Evolutionary conservation across 2,797 vertebrate genomes (phyloP), one percentile per base, ranked within the genome.

Genomic region (Cryptoblepharus egeriae): DNA sequence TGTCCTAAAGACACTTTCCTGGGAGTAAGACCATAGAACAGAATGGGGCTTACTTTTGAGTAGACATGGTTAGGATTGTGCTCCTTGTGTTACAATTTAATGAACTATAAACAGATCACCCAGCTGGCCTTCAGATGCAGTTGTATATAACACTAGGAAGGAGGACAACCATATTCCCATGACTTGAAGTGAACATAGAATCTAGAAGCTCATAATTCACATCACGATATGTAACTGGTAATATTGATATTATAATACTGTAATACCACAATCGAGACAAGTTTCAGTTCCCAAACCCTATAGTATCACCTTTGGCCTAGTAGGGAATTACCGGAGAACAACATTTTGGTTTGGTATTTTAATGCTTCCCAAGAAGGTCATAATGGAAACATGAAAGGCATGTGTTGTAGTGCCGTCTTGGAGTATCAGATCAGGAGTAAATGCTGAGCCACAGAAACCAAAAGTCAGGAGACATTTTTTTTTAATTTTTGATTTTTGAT

Each of bases 281-380:
- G 16, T n/a, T 67, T 73, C 20, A 26, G 22, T 18, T 35, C 2
- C 24, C 24, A 15, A 30, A 15, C 37, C 57, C 32, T 35, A 69
- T 37, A 63, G 64, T 52, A 3, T 63, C 39, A 42, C 45, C 76
- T 60, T 77, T 77, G 28, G 32, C 32, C 64, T n/a, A 15, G 10
- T 18, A 32, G 32, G n/a, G 18, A 49, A 30, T 49, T 67, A 39
- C 45, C 5, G 7, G 30, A 60, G 18, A 68, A 35, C 26, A 7
- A 37, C 45, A 39, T 79, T 79, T 26, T 52, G n/a, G 52, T 60
- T 57, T 37, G 58, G 24, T 60, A 68, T 79, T 75, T 68, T 68
- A 73, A 74, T 77, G 77, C 69, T 81, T 65, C 15, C 61, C 24
- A 28, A 26, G 28, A 49, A 18, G 35, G 7, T 3, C 64, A 80